These are phyloP conservation scores for Hestina assimilis DNA, from an alignment of 1,140 invertebrate genomes.

Conservation along the genomic window DNA sequence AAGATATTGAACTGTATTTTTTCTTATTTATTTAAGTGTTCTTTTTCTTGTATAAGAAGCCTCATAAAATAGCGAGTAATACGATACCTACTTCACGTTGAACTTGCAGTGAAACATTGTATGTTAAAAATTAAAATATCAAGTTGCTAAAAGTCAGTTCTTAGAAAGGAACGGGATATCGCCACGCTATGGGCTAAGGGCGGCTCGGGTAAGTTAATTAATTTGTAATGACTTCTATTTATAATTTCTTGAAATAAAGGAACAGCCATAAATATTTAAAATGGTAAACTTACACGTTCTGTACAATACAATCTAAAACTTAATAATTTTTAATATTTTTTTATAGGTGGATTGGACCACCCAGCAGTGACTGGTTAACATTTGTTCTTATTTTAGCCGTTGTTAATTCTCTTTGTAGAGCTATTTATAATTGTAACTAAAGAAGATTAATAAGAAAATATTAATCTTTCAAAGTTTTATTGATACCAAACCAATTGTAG, in stretches of 20 bases:
- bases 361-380: not conserved
- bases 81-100: conserved; percentile 26
- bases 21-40: not conserved
- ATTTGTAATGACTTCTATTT: conserved; percentile 17
- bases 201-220: conserved; percentile 13
- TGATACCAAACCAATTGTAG: not conserved
- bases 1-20: not conserved
- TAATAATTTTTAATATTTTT: too few species aligned
- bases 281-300: too few species aligned
- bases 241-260: too few species aligned
- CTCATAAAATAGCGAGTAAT: conserved; percentile 26
- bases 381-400: not conserved
- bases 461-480: not conserved
- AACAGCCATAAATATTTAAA: too few species aligned
- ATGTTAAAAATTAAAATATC: conserved; percentile 50
- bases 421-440: not conserved
- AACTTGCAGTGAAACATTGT: conserved; percentile 40
- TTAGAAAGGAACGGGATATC: conserved; percentile 45
- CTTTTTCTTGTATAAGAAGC: conserved; percentile 1
- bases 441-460: not conserved
- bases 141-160: conserved; percentile 47
- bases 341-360: too few species aligned
- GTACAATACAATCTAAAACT: too few species aligned
- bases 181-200: conserved; percentile 15
- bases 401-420: not conserved